Percentiles rank a stretch among this genome's conserved stretches.
Evolutionary conservation across 1,140 invertebrate species (phyloP).

Genomic region (Leptopilina clavipes): DNA sequence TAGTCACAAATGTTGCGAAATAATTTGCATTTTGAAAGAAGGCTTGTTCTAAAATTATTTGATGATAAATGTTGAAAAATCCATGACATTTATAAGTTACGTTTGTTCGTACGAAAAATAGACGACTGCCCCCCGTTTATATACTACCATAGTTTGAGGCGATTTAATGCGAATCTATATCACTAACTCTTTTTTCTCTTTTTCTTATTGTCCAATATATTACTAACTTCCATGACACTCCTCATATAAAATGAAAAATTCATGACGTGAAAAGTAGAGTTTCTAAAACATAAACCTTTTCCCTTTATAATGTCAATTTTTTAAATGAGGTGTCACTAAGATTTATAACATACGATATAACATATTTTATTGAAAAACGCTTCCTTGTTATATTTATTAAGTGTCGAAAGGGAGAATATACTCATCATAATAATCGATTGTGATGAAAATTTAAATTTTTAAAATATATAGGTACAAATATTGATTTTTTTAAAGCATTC

Average conservation of each 20-base stretch:
- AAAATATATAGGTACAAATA: too few relatives aligned
- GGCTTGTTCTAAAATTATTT: neutral
- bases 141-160: neutral
- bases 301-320: conserved; percentile 28
- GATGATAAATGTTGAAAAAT: neutral
- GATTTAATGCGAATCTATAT: conserved; percentile 28
- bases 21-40: neutral
- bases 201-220: conserved; percentile 25
- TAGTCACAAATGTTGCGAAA: neutral
- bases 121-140: neutral
- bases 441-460: too few relatives aligned
- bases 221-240: conserved; percentile 4
- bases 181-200: neutral
- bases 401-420: too few relatives aligned
- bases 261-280: conserved; percentile 13
- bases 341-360: neutral
- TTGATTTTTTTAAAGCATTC: too few relatives aligned
- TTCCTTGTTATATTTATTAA: neutral
- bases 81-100: conserved; percentile 9
- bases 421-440: too few relatives aligned
- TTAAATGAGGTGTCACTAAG: neutral
- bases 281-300: neutral
- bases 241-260: conserved; percentile 24
- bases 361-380: neutral
- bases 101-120: neutral